Conservation (phyloP, 2,113 vertebrate genomes). For the Megaptera novaeangliae region DNA sequence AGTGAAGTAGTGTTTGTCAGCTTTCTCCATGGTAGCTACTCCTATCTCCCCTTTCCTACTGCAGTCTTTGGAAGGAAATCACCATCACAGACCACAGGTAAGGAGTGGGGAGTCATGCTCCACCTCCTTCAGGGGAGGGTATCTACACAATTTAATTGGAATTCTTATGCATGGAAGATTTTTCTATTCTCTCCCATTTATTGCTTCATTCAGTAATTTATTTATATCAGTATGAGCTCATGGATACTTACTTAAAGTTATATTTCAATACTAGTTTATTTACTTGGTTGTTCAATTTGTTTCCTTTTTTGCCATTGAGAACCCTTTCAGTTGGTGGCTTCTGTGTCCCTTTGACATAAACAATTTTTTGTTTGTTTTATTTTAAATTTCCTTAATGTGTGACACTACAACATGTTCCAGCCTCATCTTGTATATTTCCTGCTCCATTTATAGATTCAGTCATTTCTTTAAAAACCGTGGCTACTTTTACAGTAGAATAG, state of each 20-base stretch:
- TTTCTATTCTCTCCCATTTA: neutral
- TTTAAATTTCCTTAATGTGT: neutral
- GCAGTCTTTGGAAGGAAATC: neutral
- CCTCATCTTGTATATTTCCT: neutral
- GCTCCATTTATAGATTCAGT: neutral
- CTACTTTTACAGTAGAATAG: rapidly evolving
- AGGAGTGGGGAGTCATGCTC: rapidly evolving
- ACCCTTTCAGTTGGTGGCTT: neutral
- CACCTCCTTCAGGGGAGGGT: neutral
- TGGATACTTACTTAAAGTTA: neutral
- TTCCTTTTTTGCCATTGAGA: neutral
- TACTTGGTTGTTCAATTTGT: neutral
- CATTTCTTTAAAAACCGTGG: neutral
- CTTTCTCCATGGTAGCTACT: neutral
- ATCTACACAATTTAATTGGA: neutral
- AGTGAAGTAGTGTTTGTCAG: no score
- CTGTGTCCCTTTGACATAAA: neutral
- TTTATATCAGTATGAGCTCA: neutral
- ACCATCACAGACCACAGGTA: rapidly evolving
- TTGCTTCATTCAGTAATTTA: neutral
- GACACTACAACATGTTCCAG: neutral
- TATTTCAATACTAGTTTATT: neutral
- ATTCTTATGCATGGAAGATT: neutral
- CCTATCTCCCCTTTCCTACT: neutral
- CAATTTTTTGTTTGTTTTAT: neutral